Evolutionary conservation across 1,140 invertebrate genomes (phyloP).

Genomic region (Latrodectus geometricus): DNA sequence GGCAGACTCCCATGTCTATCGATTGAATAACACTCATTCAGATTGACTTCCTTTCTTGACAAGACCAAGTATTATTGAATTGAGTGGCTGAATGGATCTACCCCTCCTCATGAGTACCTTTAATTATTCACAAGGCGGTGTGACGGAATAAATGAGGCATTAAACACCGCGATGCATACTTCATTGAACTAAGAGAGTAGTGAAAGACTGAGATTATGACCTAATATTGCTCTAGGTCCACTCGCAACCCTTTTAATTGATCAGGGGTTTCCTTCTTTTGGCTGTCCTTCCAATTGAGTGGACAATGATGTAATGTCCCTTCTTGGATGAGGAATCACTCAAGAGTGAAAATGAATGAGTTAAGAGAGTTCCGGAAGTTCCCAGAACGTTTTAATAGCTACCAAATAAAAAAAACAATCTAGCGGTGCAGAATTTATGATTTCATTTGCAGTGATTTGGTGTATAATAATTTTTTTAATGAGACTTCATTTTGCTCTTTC

Average conservation of each 20-base stretch:
- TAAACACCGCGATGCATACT: slow-evolving; percentile 9
- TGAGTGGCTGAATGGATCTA: slow-evolving; percentile 34
- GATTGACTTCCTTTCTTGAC: slow-evolving; percentile 52
- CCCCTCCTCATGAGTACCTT: background rate
- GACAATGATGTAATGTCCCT: background rate
- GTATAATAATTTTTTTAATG: too few relatives aligned
- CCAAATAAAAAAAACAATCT: too few relatives aligned
- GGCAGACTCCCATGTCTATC: slow-evolving; percentile 12
- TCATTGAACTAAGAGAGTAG: background rate
- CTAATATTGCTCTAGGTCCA: slow-evolving; percentile 29
- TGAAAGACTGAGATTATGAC: background rate
- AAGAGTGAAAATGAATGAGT: background rate
- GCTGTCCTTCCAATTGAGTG: background rate
- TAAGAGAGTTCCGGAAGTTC: too few relatives aligned
- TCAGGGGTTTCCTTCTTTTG: background rate
- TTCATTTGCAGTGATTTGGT: too few relatives aligned
- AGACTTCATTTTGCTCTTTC: too few relatives aligned
- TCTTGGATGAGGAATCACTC: background rate
- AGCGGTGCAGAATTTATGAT: too few relatives aligned
- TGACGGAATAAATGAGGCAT: slow-evolving; percentile 36
- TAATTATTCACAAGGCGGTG: slow-evolving; percentile 45
- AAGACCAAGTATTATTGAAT: slow-evolving; percentile 47
- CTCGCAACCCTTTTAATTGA: slow-evolving; percentile 22
- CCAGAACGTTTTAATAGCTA: too few relatives aligned
- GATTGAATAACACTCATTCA: slow-evolving; percentile 55